phyloP scores from a whole-genome alignment of 2,888 invertebrate genomes.

The Perizoma affinitatum region DNA sequence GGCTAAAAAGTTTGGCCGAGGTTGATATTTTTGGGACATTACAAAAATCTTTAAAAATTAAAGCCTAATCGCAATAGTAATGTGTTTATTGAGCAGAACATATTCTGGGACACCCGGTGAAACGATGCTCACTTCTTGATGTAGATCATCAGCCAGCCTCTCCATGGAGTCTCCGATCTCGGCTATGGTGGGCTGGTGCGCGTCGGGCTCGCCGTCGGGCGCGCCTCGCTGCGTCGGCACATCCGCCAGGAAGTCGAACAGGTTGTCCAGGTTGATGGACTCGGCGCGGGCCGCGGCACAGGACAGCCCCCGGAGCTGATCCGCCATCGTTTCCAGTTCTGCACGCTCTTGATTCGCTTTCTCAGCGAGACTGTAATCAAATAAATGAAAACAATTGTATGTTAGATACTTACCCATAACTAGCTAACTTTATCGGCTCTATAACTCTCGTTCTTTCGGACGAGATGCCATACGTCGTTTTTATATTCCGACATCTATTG shows the following conservation, averaged over 20 bases:
- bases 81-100: too few relatives aligned
- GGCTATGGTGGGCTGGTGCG: conserved; percentile 87
- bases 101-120: conserved; percentile 25
- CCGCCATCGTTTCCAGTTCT: conserved; percentile 79
- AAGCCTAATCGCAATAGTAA: too few relatives aligned
- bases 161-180: conserved; percentile 94
- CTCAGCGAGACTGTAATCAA: conserved; percentile 82
- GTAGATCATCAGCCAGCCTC: conserved; percentile 91
- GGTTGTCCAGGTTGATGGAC: conserved; percentile 93
- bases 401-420: too few relatives aligned
- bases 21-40: too few relatives aligned
- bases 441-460: too few relatives aligned
- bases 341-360: conserved; percentile 86
- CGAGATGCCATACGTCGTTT: too few relatives aligned
- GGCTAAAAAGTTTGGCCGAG: too few relatives aligned
- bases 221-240: conserved; percentile 82
- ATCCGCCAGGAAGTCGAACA: conserved; percentile 95
- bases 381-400: conserved; percentile 2
- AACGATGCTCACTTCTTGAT: conserved; percentile 86
- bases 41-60: too few relatives aligned
- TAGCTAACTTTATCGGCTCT: too few relatives aligned
- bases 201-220: conserved; percentile 78
- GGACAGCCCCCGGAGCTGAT: conserved; percentile 68
- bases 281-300: conserved; percentile 82
- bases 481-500: too few relatives aligned